These are phyloP conservation scores for Sipha maydis DNA, from an alignment of 2,888 invertebrate genomes.

Conservation along the genomic window DNA sequence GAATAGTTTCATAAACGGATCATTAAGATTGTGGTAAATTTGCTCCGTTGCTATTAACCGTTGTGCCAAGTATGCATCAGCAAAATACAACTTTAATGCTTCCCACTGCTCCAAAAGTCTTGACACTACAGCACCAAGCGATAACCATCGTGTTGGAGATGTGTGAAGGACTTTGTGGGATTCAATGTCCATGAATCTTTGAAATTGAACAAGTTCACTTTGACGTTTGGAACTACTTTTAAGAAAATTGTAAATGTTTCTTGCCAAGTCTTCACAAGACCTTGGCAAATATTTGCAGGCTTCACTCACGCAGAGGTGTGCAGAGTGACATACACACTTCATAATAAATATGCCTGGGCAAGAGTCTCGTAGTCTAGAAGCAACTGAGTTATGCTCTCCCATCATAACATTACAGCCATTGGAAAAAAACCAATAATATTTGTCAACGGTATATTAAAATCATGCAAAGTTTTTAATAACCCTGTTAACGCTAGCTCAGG, in stretches of 20 bases:
- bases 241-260: conserved; percentile 65
- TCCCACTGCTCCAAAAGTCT: conserved; percentile 63
- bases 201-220: conserved; percentile 10
- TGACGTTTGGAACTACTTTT: no score
- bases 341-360: conserved; percentile 36
- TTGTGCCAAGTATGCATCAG: not conserved
- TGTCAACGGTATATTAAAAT: conserved; percentile 63
- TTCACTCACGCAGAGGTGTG: conserved; percentile 45
- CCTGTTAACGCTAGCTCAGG: no score
- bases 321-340: conserved; percentile 48
- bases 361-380: not conserved
- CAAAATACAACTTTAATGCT: conserved; percentile 60
- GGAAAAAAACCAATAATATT: conserved; percentile 64
- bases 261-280: conserved; percentile 66
- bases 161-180: conserved; percentile 65
- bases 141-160: conserved; percentile 66
- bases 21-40: not conserved
- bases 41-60: not conserved
- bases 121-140: conserved; percentile 43
- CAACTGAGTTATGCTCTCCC: no score
- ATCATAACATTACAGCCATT: conserved; percentile 6
- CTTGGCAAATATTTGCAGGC: conserved; percentile 64
- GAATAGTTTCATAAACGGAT: conserved; percentile 23
- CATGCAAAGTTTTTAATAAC: conserved; percentile 9
- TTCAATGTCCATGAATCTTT: conserved; percentile 63